Evolutionary conservation across 2,797 vertebrate species (phyloP).

Genomic region (Acrossocheilus wenchowensis): DNA sequence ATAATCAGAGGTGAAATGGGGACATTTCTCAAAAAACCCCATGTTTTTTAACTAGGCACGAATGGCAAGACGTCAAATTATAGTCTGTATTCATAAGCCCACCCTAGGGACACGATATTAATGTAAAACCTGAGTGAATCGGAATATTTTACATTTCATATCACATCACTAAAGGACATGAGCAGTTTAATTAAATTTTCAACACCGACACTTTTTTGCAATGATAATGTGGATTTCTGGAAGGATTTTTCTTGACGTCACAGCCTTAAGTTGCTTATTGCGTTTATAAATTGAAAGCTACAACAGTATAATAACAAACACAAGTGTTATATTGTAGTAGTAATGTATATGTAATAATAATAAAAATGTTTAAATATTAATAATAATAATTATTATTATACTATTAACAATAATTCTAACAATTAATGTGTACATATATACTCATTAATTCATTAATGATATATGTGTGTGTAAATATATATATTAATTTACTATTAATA

Average conservation of each 20-base stretch:
- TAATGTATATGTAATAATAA: neutral
- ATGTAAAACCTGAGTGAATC: constrained; percentile 11
- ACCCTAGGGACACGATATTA: constrained; percentile 3
- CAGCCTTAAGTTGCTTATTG: neutral
- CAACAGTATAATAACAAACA: neutral
- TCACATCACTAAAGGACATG: neutral
- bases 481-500: no score
- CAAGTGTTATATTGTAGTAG: neutral
- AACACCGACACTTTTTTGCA: neutral
- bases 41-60: constrained; percentile 10
- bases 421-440: neutral
- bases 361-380: neutral
- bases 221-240: neutral
- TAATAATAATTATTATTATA: neutral
- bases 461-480: no score
- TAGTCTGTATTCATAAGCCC: constrained; percentile 18
- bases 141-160: constrained; percentile 14
- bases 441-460: neutral
- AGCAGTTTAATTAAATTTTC: neutral
- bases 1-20: constrained; percentile 25
- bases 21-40: neutral
- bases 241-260: neutral
- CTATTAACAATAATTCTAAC: no score
- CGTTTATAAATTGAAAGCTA: neutral
- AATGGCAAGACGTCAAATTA: constrained; percentile 13